A percentile compares a stretch with the other conserved stretches of the same genome.
phyloP scores from a whole-genome alignment of 2,797 vertebrate species.

The Centropyge bicolor region DNA sequence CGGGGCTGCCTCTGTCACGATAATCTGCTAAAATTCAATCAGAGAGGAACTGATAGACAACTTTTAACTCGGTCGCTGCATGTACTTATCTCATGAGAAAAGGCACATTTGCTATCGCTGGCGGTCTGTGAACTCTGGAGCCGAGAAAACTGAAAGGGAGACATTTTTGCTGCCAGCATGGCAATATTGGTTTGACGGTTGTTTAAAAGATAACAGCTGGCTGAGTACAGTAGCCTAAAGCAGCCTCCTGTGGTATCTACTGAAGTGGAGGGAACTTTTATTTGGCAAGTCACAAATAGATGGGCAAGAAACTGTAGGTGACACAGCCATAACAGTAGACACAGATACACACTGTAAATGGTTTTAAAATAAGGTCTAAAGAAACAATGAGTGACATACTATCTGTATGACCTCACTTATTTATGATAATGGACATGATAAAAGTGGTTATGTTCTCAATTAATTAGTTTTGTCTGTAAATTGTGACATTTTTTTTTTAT shows the following conservation, averaged over 20 bases:
- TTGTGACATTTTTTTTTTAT: too few species aligned
- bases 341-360: background rate
- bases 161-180: slow-evolving; percentile 54
- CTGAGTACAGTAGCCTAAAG: slow-evolving; percentile 50
- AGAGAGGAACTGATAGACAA: slow-evolving; percentile 62
- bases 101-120: slow-evolving; percentile 59
- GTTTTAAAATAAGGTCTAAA: background rate
- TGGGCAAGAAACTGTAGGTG: slow-evolving; percentile 26
- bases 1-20: slow-evolving; percentile 51
- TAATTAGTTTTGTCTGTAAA: slow-evolving; percentile 5
- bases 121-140: slow-evolving; percentile 64
- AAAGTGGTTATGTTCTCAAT: background rate
- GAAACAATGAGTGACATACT: background rate
- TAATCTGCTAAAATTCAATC: slow-evolving; percentile 74
- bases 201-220: slow-evolving; percentile 75
- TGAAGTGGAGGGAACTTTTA: slow-evolving; percentile 30
- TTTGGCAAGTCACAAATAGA: slow-evolving; percentile 33
- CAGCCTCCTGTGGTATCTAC: slow-evolving; percentile 35
- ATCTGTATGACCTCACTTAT: background rate
- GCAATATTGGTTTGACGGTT: slow-evolving; percentile 66
- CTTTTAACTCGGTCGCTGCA: slow-evolving; percentile 51
- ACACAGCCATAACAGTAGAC: slow-evolving; percentile 12
- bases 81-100: slow-evolving; percentile 69
- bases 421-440: background rate
- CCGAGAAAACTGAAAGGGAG: slow-evolving; percentile 49